Evolutionary conservation across 2,797 vertebrate species (phyloP).

Genomic region (Gymnopithys bicolor): DNA sequence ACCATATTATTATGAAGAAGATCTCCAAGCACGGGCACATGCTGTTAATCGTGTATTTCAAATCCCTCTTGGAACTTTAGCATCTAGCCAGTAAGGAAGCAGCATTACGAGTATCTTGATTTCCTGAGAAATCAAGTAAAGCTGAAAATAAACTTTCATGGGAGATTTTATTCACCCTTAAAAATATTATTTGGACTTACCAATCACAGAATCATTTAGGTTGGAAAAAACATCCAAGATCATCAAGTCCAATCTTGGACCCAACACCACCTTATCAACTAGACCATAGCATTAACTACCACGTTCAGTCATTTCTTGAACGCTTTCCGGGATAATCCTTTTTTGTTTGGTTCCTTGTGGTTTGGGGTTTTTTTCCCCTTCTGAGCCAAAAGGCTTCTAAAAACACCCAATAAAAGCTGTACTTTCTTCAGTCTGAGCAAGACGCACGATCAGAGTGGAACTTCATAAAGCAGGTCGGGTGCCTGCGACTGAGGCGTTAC

Average conservation of each 20-base stretch:
- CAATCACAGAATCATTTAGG: not conserved
- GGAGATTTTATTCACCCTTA: not conserved
- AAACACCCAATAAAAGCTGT: not conserved
- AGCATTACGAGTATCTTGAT: not conserved
- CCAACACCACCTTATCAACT: not conserved
- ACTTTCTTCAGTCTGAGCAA: not conserved
- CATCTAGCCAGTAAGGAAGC: not conserved
- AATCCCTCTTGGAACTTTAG: not conserved
- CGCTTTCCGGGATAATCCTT: not conserved
- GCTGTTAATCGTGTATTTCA: accelerated
- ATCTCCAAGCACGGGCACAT: not conserved
- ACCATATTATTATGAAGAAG: accelerated
- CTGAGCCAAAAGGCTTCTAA: not conserved
- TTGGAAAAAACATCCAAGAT: not conserved
- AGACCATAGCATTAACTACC: not conserved
- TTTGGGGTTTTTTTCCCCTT: accelerated
- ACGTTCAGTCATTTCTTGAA: not conserved
- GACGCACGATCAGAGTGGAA: accelerated
- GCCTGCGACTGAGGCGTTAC: accelerated
- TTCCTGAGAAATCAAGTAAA: not conserved
- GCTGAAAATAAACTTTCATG: not conserved
- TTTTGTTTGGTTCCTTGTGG: too few relatives aligned
- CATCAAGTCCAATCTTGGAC: not conserved
- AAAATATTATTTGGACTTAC: not conserved
- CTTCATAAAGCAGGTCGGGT: accelerated